phyloP scores from a whole-genome alignment of 2,888 invertebrate species.

The Bellardia bayeri region DNA sequence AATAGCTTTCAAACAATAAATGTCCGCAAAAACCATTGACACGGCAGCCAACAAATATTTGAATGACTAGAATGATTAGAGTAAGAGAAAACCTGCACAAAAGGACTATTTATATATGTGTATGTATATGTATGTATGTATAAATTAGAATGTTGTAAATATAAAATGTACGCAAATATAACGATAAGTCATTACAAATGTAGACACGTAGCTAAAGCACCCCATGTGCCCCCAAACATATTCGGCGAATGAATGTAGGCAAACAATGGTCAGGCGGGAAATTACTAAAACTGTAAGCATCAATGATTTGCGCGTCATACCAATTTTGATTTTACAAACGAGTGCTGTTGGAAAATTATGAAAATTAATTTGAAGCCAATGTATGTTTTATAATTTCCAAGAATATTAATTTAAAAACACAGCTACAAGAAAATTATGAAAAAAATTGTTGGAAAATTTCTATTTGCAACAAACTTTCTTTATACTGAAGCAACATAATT shows the following conservation, averaged over 20 bases:
- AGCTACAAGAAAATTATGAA: too few species aligned
- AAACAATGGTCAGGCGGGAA: slow-evolving; percentile 75
- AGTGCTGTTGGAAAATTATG: not conserved
- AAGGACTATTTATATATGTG: slow-evolving; percentile 44
- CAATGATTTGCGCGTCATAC: slow-evolving; percentile 77
- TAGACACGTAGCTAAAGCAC: slow-evolving; percentile 71
- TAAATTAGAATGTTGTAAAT: slow-evolving; percentile 49
- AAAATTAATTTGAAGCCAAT: too few species aligned
- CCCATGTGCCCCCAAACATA: slow-evolving; percentile 16
- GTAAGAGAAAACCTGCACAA: slow-evolving; percentile 54
- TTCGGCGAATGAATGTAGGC: slow-evolving; percentile 25
- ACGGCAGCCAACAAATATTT: slow-evolving; percentile 79
- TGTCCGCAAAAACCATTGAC: slow-evolving; percentile 84
- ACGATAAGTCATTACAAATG: slow-evolving; percentile 82
- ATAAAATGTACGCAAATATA: slow-evolving; percentile 68
- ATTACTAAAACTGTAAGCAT: slow-evolving; percentile 78
- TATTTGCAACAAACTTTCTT: not conserved
- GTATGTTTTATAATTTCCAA: too few species aligned
- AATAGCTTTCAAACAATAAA: slow-evolving; percentile 84
- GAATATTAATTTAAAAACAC: too few species aligned
- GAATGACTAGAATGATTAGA: slow-evolving; percentile 32
- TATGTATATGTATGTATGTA: slow-evolving; percentile 36
- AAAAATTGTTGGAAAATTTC: not conserved
- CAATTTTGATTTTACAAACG: not conserved
- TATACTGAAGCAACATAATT: not conserved